These are phyloP conservation scores for Percopsis omiscomaycus DNA, from an alignment of 2,797 vertebrate species.

Conservation along the genomic window DNA sequence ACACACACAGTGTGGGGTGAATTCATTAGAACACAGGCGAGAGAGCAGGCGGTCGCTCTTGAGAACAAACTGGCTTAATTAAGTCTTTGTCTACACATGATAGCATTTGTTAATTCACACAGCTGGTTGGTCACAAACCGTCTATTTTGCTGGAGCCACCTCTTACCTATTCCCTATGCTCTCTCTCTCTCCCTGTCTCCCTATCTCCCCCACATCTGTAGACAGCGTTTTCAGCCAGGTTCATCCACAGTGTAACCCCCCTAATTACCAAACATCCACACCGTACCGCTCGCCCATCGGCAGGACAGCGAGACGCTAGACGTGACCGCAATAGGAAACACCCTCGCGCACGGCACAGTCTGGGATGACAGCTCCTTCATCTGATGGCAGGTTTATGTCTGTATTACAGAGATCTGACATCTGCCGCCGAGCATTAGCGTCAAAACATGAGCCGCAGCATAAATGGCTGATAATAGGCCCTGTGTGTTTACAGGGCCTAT, in stretches of 20 bases:
- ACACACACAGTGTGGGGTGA: background rate
- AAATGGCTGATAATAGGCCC: conserved; percentile 21
- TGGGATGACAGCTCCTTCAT: conserved; percentile 35
- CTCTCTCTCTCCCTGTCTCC: background rate
- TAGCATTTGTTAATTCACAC: conserved; percentile 4
- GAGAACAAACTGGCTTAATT: background rate
- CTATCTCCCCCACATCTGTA: conserved; percentile 27
- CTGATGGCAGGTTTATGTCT: conserved; percentile 46
- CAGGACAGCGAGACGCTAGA: conserved; percentile 43
- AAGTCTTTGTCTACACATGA: conserved; percentile 1
- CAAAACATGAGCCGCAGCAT: conserved; percentile 14
- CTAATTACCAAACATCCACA: conserved; percentile 58
- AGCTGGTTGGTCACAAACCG: conserved; percentile 4
- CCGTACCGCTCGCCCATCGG: conserved; percentile 35
- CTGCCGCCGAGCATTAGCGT: conserved; percentile 44
- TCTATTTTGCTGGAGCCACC: conserved; percentile 1
- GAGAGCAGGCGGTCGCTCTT: conserved; percentile 16
- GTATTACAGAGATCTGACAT: conserved; percentile 45
- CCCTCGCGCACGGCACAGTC: background rate
- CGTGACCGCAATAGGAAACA: conserved; percentile 42
- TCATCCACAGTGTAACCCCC: conserved; percentile 47
- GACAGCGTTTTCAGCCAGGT: conserved; percentile 39
- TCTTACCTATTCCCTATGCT: conserved; percentile 6
- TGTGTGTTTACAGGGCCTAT: conserved; percentile 31
- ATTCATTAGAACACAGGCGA: conserved; percentile 23